Base-by-base conservation (phyloP, 1,140 invertebrate genomes). In the Saxidomus purpurata region DNA sequence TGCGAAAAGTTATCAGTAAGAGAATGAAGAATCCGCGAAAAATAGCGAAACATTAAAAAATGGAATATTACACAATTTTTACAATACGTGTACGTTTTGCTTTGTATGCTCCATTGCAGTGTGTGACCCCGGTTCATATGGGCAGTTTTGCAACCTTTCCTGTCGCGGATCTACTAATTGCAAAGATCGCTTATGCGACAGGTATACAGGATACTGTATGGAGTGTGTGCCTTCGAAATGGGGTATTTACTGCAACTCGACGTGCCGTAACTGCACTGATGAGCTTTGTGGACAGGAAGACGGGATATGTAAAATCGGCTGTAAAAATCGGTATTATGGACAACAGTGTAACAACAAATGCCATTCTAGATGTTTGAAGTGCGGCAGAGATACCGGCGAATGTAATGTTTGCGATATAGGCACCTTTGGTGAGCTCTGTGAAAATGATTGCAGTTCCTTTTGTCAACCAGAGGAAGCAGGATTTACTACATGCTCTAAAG, bases 361-460 rank as follows among this genome's bases (percentile, higher is more conserved):
- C 28, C 31, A 63, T 43, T 31, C 28, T 19, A 34, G 74, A 22
- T 87, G 85, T 59, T 25, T 40, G 13, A 40, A 38, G 31, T 87
- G 85, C n/a, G 25, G 47, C 22, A 40, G 74, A 87, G 55, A 61
- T 22, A 79, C 34, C 6, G 85, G 85, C n/a, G 31, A 49, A n/a
- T 87, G 85, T 52, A 25, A 61, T 11, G 17, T 67, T 17, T 87
- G 85, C 59, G 19, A 55, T 13, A 11, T 34, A 25, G 85, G 85
- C 36, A 61, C 74, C 6, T 87, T 11, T 38, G 85, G 85, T 9
- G 85, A 87, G 0, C 3, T n/a, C 15, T 87, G 85, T 79, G 22
- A 77, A 79, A 40, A 38, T 87, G 40, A 79, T n/a, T 87, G 85
- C 38, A 87, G 74, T 61, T 17, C 9, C 6, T 63, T 63, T 49